A percentile compares a stretch with the other conserved stretches of the same genome.
These are phyloP conservation scores for Tichodroma muraria DNA, from an alignment of 2,113 vertebrate species.

Conservation along the genomic window DNA sequence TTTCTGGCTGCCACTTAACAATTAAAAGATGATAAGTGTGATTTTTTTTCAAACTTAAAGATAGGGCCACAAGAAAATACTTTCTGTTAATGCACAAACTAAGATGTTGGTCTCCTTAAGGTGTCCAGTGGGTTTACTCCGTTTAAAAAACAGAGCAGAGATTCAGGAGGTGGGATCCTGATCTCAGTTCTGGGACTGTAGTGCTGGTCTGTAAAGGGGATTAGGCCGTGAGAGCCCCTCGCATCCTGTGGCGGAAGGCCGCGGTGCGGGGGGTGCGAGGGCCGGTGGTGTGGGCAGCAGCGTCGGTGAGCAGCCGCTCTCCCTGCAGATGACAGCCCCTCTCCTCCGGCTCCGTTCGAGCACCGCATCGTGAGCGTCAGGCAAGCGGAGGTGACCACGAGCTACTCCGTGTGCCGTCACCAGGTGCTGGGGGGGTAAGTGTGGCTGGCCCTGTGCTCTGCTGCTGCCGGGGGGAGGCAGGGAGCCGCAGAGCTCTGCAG, in stretches of 20 bases:
- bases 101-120: not conserved
- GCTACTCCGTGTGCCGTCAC: slow-evolving; percentile 71
- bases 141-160: not conserved
- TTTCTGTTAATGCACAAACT: not conserved
- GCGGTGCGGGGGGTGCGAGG: not conserved
- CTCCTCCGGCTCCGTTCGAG: slow-evolving; percentile 82
- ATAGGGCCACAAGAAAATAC: too few relatives aligned
- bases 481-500: not conserved
- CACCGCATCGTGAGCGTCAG: slow-evolving; percentile 81
- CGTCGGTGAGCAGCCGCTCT: not conserved
- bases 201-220: not conserved
- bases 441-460: not conserved
- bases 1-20: not conserved
- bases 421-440: slow-evolving; percentile 84
- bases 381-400: slow-evolving; percentile 64
- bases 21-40: not conserved
- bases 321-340: slow-evolving; percentile 79
- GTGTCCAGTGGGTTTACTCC: not conserved
- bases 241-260: not conserved
- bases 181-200: not conserved
- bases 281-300: not conserved
- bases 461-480: not conserved
- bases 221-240: not conserved
- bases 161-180: not conserved
- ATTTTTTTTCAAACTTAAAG: not conserved